Evolutionary conservation across 2,888 invertebrate genomes (phyloP), one percentile per base, ranked within the genome.

Genomic region (Apeira syringaria): DNA sequence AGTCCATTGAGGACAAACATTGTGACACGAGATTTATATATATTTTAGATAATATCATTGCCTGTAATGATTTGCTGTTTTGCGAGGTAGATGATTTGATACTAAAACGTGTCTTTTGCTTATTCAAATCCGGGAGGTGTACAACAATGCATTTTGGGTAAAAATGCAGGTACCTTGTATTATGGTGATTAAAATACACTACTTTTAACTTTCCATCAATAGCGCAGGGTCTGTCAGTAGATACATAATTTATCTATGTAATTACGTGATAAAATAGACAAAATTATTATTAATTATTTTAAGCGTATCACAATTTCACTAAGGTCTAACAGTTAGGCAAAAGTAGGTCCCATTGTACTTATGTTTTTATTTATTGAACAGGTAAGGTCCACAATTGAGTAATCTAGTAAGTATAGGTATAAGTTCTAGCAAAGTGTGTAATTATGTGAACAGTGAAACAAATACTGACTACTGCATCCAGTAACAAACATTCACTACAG

Each of bases 341-440:
- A 70, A 69, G 74, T 78, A 72, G 79, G 79, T 80, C 79, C 79
- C 79, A 71, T 74, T 69, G 73, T 76, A 64, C 63, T 59, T 71
- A 63, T 61, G 63, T 64, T 59, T 64, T 64, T 64, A 66, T 60
- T 64, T 61, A 66, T 58, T 67, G 63, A 71, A 61, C 45, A 58
- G 58, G 57, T 67, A 53, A 59, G 55, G 41, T 47, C 38, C 42
- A 47, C 33, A 34, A 31, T 42, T 29, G 9, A 42, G 18, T 39
- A 35, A 34, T 29, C 34, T 33, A 38, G 9, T 37, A 33, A 12
- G 13, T 5, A 10, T 27, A 28, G 7, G 22, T 15, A 27, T 32
- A 35, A 28, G 35, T 20, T 31, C 20, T 27, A 20, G 31, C 26
- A 43, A 42, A 26, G 29, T 2, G 11, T 34, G 24, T n/a, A n/a